Evolutionary conservation across 1,140 invertebrate genomes (phyloP), one percentile per base, ranked within the genome.

Genomic region (Achroia grisella): DNA sequence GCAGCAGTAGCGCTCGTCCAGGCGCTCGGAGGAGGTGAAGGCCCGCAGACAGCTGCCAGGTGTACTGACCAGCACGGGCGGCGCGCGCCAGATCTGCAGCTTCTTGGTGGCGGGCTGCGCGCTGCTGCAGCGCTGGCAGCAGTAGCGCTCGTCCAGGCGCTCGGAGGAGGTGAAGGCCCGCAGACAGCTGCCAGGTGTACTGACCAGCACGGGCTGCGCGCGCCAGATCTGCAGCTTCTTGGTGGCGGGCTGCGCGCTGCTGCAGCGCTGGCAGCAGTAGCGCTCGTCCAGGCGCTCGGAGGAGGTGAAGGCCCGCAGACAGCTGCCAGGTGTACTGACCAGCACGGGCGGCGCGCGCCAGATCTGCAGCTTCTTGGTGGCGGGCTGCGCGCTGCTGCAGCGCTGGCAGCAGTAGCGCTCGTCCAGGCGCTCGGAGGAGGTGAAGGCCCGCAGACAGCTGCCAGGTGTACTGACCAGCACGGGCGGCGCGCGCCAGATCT

Each of bases 181-280:
- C 47, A 97, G 86, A 78, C 95, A 97, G 5, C 17, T 15, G 14
- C 14, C n/a, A 10, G 27, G 35, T 43, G 41, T 36, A 86, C 88
- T 87, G 62, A 96, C 94, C 62, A 97, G 83, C 58, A 97, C 91
- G 5, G 95, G 94, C 48, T 95, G 95, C 48, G 95, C 77, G 48
- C 93, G 89, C 95, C 95, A 97, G 39, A 97, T 94, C 76, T 97
- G 94, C 58, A 97, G 86, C 77, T 94, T 95, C 81, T 97, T 97
- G 13, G 91, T 92, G 15, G 95, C 94, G 33, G 93, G 89, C 71
- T 95, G 94, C 70, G 92, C 92, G 61, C 90, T 88, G 68, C 93
- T 91, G 80, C 95, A 97, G 51, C 90, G 90, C 14, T 91, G 90
- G 85, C 95, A 97, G 73, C 93, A 92, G 86, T 96, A 96, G 59